phyloP scores from a whole-genome alignment of 2,797 vertebrate species.

The Neopelma chrysocephalum region DNA sequence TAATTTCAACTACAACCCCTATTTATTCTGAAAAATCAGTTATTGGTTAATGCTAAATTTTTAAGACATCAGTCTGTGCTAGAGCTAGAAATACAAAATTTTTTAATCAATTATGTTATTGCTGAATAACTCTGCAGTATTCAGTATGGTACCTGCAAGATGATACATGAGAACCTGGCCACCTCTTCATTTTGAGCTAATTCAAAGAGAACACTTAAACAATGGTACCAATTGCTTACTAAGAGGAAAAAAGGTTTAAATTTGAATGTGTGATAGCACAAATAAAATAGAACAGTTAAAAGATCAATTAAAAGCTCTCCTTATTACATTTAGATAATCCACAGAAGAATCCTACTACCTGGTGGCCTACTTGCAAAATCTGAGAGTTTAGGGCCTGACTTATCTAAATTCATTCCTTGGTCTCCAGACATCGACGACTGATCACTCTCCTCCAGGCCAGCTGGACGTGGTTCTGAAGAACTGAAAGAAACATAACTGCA shows the following conservation, averaged over 20 bases:
- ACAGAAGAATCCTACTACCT: constrained; percentile 74
- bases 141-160: background rate
- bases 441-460: constrained; percentile 89
- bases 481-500: constrained; percentile 65
- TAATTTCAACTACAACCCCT: background rate
- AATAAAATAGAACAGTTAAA: background rate
- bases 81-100: background rate
- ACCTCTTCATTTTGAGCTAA: background rate
- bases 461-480: constrained; percentile 82
- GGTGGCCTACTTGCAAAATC: constrained; percentile 89
- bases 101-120: background rate
- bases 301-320: background rate
- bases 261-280: background rate
- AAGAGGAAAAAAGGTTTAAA: background rate
- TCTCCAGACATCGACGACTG: constrained; percentile 86
- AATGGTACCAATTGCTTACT: background rate
- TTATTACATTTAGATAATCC: background rate
- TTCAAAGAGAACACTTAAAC: background rate
- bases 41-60: background rate
- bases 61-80: background rate
- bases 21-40: background rate
- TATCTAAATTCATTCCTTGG: constrained; percentile 87
- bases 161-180: background rate
- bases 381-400: constrained; percentile 84
- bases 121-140: background rate